Percentiles rank a stretch among this genome's conserved stretches.
phyloP scores from a whole-genome alignment of 2,888 invertebrate genomes.

The Acrobasis repandana region DNA sequence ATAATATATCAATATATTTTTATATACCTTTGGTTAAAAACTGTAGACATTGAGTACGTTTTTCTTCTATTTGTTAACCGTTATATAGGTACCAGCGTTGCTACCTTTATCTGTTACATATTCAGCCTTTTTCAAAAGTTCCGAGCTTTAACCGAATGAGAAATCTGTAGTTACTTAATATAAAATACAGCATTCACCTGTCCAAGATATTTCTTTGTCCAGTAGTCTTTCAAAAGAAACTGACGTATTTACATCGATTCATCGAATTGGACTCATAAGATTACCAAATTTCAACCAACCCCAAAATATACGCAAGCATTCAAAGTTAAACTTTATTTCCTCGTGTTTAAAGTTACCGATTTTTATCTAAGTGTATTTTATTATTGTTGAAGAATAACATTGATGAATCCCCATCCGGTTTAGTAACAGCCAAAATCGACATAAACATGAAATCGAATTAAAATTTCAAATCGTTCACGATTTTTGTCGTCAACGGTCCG shows the following conservation, averaged over 20 bases:
- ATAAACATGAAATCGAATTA: slow-evolving; percentile 71
- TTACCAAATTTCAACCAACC: slow-evolving; percentile 39
- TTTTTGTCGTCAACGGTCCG: slow-evolving; percentile 63
- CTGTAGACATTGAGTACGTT: neutral
- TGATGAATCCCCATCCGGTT: slow-evolving; percentile 73
- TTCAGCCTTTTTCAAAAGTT: slow-evolving; percentile 38
- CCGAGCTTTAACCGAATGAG: slow-evolving; percentile 50
- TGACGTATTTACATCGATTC: slow-evolving; percentile 66
- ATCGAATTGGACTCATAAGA: slow-evolving; percentile 59
- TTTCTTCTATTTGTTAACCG: too few species aligned
- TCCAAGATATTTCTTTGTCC: slow-evolving; percentile 69
- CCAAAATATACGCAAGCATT: slow-evolving; percentile 17
- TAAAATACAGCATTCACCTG: slow-evolving; percentile 76
- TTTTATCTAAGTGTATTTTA: slow-evolving; percentile 20
- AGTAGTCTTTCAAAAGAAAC: slow-evolving; percentile 57
- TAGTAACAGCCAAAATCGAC: slow-evolving; percentile 68
- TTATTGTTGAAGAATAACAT: slow-evolving; percentile 55
- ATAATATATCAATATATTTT: too few species aligned
- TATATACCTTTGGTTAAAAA: too few species aligned
- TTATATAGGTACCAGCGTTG: neutral
- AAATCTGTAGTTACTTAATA: slow-evolving; percentile 60
- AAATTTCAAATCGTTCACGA: slow-evolving; percentile 71
- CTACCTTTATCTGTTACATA: slow-evolving; percentile 30
- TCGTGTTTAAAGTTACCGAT: slow-evolving; percentile 19
- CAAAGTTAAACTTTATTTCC: slow-evolving; percentile 27